These are phyloP conservation scores for Nipponacmea schrenckii DNA, from an alignment of 2,888 invertebrate species.

Conservation along the genomic window DNA sequence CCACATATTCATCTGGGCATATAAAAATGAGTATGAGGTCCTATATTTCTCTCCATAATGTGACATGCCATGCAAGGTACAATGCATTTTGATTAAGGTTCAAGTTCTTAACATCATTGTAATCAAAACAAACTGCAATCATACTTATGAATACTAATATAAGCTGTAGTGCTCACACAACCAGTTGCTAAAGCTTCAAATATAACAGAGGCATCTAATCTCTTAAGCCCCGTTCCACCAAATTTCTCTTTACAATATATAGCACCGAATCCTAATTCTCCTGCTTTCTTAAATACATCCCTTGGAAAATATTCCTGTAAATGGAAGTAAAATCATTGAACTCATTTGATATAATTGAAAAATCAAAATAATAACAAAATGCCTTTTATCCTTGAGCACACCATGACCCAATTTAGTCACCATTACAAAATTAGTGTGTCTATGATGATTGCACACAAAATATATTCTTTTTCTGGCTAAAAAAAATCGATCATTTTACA, in stretches of 20 bases:
- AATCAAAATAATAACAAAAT: background rate
- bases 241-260: constrained; percentile 70
- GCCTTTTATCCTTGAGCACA: too few species aligned
- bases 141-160: constrained; percentile 73
- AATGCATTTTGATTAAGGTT: background rate
- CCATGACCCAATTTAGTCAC: background rate
- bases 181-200: constrained; percentile 73
- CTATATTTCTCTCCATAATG: too few species aligned
- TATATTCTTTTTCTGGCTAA: too few species aligned
- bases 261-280: constrained; percentile 72
- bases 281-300: constrained; percentile 71
- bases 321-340: constrained; percentile 1
- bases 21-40: too few species aligned
- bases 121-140: constrained; percentile 16
- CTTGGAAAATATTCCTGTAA: constrained; percentile 70
- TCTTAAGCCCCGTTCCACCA: constrained; percentile 71
- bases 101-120: background rate
- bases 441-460: too few species aligned
- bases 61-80: background rate
- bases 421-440: too few species aligned
- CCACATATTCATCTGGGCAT: too few species aligned
- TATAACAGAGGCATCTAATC: constrained; percentile 72
- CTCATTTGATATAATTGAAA: background rate
- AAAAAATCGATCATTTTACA: too few species aligned
- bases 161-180: constrained; percentile 73